phyloP scores from a whole-genome alignment of 23 tunicate genomes.

The Aplidium turbinatum region DNA sequence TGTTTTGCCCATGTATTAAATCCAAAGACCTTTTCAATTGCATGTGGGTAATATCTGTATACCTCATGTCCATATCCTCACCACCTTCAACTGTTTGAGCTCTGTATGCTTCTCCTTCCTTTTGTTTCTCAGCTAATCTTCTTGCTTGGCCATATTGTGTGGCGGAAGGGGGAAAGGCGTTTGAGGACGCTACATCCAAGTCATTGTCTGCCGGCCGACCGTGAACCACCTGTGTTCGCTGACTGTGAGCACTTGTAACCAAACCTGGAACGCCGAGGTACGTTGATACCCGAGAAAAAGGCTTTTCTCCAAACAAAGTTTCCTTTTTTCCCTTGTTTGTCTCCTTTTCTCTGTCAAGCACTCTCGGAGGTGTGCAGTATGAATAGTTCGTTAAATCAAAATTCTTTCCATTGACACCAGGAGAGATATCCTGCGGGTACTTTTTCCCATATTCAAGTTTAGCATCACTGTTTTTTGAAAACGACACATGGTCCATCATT shows the following conservation, averaged over 20 bases:
- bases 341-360: conserved; percentile 17
- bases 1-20: conserved; percentile 55
- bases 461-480: too few species aligned
- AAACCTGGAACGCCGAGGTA: conserved; percentile 7
- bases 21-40: conserved; percentile 68
- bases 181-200: too few species aligned
- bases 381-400: too few species aligned
- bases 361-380: conserved; percentile 49
- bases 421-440: too few species aligned
- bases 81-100: background rate
- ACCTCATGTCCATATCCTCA: conserved; percentile 74
- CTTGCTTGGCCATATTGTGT: too few species aligned
- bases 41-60: conserved; percentile 73
- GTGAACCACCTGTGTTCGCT: conserved; percentile 14
- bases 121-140: too few species aligned
- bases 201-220: conserved; percentile 29
- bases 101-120: too few species aligned
- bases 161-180: too few species aligned
- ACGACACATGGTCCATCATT: too few species aligned
- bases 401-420: too few species aligned
- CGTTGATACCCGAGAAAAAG: background rate
- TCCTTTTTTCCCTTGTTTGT: conserved; percentile 11
- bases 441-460: too few species aligned
- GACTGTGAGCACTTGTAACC: conserved; percentile 31
- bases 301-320: background rate